phyloP scores from a whole-genome alignment of 1,140 invertebrate genomes.

The Pseudomyrmex flavicornis region DNA sequence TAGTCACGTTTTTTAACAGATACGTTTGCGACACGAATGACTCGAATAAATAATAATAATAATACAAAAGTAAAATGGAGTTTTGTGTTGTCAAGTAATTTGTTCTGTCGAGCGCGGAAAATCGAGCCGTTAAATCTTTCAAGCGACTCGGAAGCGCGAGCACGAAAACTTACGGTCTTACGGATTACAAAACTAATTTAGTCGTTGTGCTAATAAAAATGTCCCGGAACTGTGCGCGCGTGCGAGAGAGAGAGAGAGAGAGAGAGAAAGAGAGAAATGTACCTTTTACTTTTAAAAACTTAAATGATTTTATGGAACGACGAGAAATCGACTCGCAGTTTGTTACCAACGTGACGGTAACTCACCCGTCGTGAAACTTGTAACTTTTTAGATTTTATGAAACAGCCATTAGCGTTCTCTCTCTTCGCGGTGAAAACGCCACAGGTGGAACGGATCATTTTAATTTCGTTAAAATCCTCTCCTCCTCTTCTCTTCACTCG shows the following conservation, averaged over 20 bases:
- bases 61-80: not conserved
- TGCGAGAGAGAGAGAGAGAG: no score
- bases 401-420: conserved; percentile 2
- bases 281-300: conserved; percentile 52
- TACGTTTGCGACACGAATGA: not conserved
- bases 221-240: not conserved
- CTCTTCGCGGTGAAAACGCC: conserved; percentile 28
- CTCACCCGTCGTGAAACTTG: conserved; percentile 34
- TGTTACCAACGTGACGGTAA: conserved; percentile 56
- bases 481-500: not conserved
- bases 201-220: conserved; percentile 54
- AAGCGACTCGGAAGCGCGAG: not conserved
- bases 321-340: conserved; percentile 38
- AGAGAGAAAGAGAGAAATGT: not conserved
- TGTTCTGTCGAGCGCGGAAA: not conserved
- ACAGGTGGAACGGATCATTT: conserved; percentile 63
- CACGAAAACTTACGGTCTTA: conserved; percentile 26
- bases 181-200: conserved; percentile 59
- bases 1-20: conserved; percentile 29
- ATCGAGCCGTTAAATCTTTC: conserved; percentile 38
- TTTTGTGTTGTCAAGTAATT: conserved; percentile 12
- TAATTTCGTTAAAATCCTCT: conserved; percentile 52
- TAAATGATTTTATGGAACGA: conserved; percentile 50
- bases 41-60: no score
- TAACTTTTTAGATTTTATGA: conserved; percentile 52